Conservation (phyloP, 2,888 invertebrate species). For the Leuctra nigra region DNA sequence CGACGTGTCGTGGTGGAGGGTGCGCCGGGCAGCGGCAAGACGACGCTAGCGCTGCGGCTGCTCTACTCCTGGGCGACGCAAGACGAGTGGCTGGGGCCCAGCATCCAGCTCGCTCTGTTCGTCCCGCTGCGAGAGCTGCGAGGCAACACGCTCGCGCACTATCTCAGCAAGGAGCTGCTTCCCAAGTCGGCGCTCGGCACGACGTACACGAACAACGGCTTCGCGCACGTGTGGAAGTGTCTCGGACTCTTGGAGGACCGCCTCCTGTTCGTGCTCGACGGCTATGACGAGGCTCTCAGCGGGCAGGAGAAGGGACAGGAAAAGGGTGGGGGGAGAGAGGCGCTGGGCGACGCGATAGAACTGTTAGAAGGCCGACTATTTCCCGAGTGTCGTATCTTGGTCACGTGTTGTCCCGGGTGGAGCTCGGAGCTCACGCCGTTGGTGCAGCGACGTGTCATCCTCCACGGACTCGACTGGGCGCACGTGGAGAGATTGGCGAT, state of each 20-base stretch:
- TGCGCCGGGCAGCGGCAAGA: conserved; percentile 47
- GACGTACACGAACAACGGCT: conserved; percentile 27
- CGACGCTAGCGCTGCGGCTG: conserved; percentile 45
- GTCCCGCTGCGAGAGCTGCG: conserved; percentile 47
- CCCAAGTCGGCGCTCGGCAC: conserved; percentile 37
- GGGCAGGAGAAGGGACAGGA: conserved; percentile 33
- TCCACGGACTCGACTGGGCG: conserved; percentile 45
- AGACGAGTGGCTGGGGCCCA: conserved; percentile 36
- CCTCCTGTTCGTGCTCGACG: conserved; percentile 47
- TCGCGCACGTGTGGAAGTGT: conserved; percentile 28
- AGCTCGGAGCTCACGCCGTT: conserved; percentile 40
- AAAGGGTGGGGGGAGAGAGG: conserved; percentile 39
- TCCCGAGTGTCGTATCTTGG: conserved; percentile 46
- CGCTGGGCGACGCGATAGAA: conserved; percentile 44
- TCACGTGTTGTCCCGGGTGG: conserved; percentile 44
- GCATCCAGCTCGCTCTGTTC: conserved; percentile 45
- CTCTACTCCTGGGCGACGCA: conserved; percentile 50
- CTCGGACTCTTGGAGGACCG: conserved; percentile 42
- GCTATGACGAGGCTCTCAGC: conserved; percentile 43
- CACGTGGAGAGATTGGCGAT: conserved; percentile 44
- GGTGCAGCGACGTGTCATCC: conserved; percentile 44
- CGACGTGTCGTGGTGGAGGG: conserved; percentile 48
- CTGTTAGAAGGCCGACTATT: conserved; percentile 48
- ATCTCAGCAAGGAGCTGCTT: conserved; percentile 41
- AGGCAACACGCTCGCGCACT: conserved; percentile 38